Conservation (phyloP, 2,888 invertebrate genomes). For the Lasioglossum figueresi region DNA sequence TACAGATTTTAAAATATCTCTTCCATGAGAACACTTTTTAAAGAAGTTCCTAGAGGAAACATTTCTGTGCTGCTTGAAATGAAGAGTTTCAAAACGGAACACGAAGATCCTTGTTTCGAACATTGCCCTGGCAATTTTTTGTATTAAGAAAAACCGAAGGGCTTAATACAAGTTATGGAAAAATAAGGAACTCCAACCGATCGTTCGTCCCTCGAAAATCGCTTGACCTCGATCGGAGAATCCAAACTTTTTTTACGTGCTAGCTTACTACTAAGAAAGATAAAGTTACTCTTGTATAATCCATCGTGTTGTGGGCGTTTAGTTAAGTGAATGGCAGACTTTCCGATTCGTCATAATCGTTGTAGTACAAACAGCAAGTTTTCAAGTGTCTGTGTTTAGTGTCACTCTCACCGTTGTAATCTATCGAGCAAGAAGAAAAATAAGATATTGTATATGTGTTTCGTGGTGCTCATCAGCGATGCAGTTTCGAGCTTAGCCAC, state of each 20-base stretch:
- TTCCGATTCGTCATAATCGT: slow-evolving; percentile 58
- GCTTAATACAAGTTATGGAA: slow-evolving; percentile 31
- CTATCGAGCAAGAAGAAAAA: slow-evolving; percentile 11
- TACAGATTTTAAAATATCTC: background rate
- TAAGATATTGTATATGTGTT: slow-evolving; percentile 29
- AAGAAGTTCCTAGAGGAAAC: background rate
- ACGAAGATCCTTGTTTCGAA: background rate
- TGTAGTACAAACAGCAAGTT: slow-evolving; percentile 71
- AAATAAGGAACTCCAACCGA: slow-evolving; percentile 22
- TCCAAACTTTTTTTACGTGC: slow-evolving; percentile 55
- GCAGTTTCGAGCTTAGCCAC: slow-evolving; percentile 19
- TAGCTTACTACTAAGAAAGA: slow-evolving; percentile 43
- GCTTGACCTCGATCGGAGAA: slow-evolving; percentile 45
- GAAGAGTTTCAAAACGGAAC: background rate
- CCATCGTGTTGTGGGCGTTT: slow-evolving; percentile 32
- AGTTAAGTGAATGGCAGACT: slow-evolving; percentile 54
- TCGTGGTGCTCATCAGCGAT: slow-evolving; percentile 26
- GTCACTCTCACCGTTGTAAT: slow-evolving; percentile 50
- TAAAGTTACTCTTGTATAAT: slow-evolving; percentile 32
- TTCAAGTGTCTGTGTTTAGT: slow-evolving; percentile 69
- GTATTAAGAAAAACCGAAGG: slow-evolving; percentile 14
- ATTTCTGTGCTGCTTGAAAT: background rate
- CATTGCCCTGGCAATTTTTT: background rate
- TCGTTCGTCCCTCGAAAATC: slow-evolving; percentile 22
- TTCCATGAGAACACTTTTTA: background rate